Evolutionary conservation across 2,888 invertebrate species (phyloP), one percentile per base, ranked within the genome.

Genomic region (Drosophila prolongata): DNA sequence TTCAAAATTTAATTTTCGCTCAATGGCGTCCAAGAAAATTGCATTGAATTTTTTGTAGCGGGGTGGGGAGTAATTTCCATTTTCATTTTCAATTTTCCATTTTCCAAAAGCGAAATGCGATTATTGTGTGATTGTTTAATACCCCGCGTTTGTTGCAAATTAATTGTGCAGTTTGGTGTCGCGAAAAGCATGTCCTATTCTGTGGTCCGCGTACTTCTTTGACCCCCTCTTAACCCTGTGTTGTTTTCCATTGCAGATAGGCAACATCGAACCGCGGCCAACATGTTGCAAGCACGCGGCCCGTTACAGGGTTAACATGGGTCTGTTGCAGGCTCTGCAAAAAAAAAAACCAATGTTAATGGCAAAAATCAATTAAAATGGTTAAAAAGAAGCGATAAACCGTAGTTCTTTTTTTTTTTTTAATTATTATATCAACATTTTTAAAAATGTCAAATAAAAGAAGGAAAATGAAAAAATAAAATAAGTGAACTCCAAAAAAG

Each of bases 1-100:
- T 69, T 78, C 82, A 77, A 84, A 86, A 87, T 82, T 86, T 66
- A 76, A 82, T 83, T 82, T 82, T 66, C 66, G 66, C 66, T 47
- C 35, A 55, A 37, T 9, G 6, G 19, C 14, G 16, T 16, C 40
- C 52, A 3, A 19, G 58, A 59, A 59, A 42, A 59, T n/a, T 59
- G 42, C 40, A 42, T 24, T 6, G 54, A 40, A 13, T 27, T 9
- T n/a, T 13, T 47, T 14, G 46, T n/a, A 11, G 8, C 11, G 24
- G 11, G 14, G n/a, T 24, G 2, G 14, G 9, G 6, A 4, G n/a
- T 43, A 10, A 44, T 44, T 44, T 43, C 13, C 16, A 55, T 40
- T 52, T 52, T 58, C 24, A 47, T 34, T 35, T 56, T 56, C 24
- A 56, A 43, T 43, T 43, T 55, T 30, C 46, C 46, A 47, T 14